Evolutionary conservation across 1,140 invertebrate genomes (phyloP).

Genomic region (Homalodisca vitripennis): DNA sequence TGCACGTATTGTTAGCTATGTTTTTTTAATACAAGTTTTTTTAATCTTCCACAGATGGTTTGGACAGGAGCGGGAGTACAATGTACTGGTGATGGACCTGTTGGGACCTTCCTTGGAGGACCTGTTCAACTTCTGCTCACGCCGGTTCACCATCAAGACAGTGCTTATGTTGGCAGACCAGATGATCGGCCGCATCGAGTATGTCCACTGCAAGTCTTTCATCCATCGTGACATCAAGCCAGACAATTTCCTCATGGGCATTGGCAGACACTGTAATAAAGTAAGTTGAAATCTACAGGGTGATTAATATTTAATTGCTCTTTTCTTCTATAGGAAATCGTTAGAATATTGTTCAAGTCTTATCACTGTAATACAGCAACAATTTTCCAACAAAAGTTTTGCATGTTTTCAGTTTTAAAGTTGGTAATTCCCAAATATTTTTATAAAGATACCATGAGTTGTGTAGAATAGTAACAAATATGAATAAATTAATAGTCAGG

Average conservation of each 20-base stretch:
- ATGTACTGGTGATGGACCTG: constrained; percentile 96
- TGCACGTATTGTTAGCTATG: no score
- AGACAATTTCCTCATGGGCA: constrained; percentile 98
- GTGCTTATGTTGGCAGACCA: constrained; percentile 97
- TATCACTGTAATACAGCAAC: background rate
- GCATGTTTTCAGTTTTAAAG: no score
- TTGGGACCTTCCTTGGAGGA: constrained; percentile 95
- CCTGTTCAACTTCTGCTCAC: constrained; percentile 94
- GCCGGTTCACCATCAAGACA: constrained; percentile 96
- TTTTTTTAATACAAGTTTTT: no score
- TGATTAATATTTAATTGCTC: background rate
- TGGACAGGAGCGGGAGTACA: constrained; percentile 91
- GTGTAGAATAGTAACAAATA: no score
- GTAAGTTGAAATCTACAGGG: constrained; percentile 48
- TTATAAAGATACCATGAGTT: no score
- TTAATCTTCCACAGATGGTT: constrained; percentile 82
- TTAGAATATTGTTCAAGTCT: background rate
- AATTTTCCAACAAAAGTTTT: background rate
- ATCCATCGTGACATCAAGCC: constrained; percentile 96
- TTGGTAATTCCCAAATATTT: no score
- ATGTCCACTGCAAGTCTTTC: constrained; percentile 93
- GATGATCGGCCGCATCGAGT: constrained; percentile 89
- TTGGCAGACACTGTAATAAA: constrained; percentile 93
- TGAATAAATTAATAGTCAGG: no score
- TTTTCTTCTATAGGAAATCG: background rate